These are phyloP conservation scores for Drosophila borealis DNA, from an alignment of 2,888 invertebrate species.

Conservation along the genomic window DNA sequence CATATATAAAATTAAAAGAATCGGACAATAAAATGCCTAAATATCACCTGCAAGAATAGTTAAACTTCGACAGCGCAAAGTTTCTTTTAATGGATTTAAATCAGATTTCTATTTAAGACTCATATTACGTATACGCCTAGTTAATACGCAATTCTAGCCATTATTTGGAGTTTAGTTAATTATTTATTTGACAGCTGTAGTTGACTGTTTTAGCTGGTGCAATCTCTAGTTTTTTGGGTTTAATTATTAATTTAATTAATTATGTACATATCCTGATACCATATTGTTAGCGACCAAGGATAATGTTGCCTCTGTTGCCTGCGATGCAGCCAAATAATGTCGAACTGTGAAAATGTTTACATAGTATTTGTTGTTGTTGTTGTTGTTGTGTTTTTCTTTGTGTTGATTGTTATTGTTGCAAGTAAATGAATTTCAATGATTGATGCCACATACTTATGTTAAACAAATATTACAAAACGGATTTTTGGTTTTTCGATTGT, in stretches of 20 bases:
- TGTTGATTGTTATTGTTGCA: constrained; percentile 32
- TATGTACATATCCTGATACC: constrained; percentile 77
- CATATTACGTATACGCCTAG: constrained; percentile 44
- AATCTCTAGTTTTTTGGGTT: constrained; percentile 15
- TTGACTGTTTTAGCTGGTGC: constrained; percentile 29
- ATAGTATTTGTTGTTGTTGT: constrained; percentile 44
- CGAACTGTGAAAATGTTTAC: constrained; percentile 80
- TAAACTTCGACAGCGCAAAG: background rate
- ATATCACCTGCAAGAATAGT: constrained; percentile 14
- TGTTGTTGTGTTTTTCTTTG: constrained; percentile 30
- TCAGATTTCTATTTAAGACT: background rate
- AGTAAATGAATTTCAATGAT: constrained; percentile 39
- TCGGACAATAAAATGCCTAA: background rate
- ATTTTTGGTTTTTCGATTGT: background rate
- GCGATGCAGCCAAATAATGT: constrained; percentile 84
- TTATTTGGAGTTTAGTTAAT: constrained; percentile 4
- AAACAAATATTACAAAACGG: constrained; percentile 21
- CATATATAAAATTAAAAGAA: no score
- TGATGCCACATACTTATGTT: constrained; percentile 27
- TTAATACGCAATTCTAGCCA: constrained; percentile 21
- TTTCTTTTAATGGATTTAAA: background rate
- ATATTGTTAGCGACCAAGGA: constrained; percentile 85
- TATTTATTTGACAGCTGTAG: constrained; percentile 1
- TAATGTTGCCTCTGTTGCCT: constrained; percentile 82
- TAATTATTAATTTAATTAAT: constrained; percentile 11